Conservation (phyloP, 1,140 invertebrate species). For the Euglossa dilemma region DNA sequence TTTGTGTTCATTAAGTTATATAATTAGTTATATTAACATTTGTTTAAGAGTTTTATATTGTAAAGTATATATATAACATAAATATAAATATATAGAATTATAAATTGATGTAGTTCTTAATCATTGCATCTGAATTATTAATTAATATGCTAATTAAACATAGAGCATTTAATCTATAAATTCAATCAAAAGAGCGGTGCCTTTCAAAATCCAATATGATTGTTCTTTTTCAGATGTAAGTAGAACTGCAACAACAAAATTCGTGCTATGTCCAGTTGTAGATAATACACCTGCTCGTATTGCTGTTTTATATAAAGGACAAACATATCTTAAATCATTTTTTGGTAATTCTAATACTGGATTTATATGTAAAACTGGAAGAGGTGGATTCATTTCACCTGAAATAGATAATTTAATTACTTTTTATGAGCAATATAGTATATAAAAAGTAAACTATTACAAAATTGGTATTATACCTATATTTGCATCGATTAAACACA, state of each 20-base stretch:
- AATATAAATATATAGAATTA: conserved; percentile 10
- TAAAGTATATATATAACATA: conserved; percentile 28
- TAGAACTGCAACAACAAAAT: conserved; percentile 92
- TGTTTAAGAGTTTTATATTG: not conserved
- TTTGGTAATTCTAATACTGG: conserved; percentile 85
- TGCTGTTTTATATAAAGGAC: conserved; percentile 94
- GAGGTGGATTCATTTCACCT: conserved; percentile 89
- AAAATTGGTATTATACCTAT: conserved; percentile 82
- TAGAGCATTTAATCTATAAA: conserved; percentile 84
- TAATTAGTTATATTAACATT: not conserved
- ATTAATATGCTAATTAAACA: conserved; percentile 14
- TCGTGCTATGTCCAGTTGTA: conserved; percentile 94
- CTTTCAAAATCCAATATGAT: conserved; percentile 93
- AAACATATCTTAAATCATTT: conserved; percentile 87
- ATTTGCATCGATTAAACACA: conserved; percentile 87
- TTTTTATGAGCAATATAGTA: not conserved
- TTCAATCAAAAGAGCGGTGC: conserved; percentile 91
- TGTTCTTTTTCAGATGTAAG: conserved; percentile 85
- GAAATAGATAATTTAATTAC: conserved; percentile 51
- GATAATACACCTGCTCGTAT: conserved; percentile 91
- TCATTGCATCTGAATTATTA: not conserved
- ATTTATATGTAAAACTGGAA: conserved; percentile 90
- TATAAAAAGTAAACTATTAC: not conserved
- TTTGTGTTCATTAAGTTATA: conserved; percentile 37
- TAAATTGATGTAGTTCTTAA: not conserved